These are phyloP conservation scores for Eptatretus burgeri DNA, from an alignment of 2,113 vertebrate genomes.

Conservation along the genomic window DNA sequence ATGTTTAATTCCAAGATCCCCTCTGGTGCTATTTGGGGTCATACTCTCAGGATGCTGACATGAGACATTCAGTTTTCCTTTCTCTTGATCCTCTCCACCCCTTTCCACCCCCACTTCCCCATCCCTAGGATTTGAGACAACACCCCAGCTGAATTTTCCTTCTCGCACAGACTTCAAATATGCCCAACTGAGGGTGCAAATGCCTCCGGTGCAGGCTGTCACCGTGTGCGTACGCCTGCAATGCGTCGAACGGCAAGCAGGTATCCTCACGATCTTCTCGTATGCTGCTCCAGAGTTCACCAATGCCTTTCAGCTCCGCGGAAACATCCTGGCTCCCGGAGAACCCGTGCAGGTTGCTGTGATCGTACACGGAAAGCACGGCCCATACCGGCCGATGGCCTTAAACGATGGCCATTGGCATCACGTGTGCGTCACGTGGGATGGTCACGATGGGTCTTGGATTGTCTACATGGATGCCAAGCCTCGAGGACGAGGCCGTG, in stretches of 20 bases:
- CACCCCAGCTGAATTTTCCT: slow-evolving; percentile 1
- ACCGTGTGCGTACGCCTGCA: slow-evolving; percentile 1
- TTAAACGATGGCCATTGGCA: not conserved
- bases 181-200: not conserved
- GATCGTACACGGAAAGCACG: slow-evolving; percentile 5
- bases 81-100: too few species aligned
- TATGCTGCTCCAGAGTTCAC: slow-evolving; percentile 3
- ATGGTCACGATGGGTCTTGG: not conserved
- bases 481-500: not conserved
- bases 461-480: not conserved
- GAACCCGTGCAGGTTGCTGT: not conserved
- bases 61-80: too few species aligned
- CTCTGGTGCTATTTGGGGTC: too few species aligned
- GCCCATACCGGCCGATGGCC: slow-evolving; percentile 1
- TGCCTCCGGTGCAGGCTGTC: slow-evolving; percentile 2
- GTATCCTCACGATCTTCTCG: slow-evolving; percentile 5
- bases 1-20: too few species aligned
- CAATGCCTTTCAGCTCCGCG: slow-evolving; percentile 4
- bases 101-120: too few species aligned
- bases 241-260: slow-evolving; percentile 4
- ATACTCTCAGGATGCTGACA: too few species aligned
- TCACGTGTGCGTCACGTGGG: slow-evolving; percentile 1
- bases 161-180: not conserved
- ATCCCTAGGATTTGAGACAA: too few species aligned
- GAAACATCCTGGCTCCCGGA: not conserved